Base-by-base conservation (phyloP, 2,888 invertebrate genomes). In the Ernsta delagoae region DNA sequence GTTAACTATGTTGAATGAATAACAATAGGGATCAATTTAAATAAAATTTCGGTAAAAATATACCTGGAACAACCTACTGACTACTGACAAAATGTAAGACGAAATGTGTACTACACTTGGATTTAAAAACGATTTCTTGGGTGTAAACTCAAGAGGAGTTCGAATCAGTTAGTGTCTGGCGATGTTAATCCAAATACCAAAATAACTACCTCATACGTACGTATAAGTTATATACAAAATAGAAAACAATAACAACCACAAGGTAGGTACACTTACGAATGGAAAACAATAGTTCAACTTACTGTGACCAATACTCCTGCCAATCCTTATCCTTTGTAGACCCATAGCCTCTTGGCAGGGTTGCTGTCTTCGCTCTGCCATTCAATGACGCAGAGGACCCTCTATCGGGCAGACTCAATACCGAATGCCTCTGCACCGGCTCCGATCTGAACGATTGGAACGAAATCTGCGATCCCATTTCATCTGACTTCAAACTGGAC, bases 251-350 rank as follows among this genome's bases (percentile, higher is more conserved):
- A 11, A 45, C 45, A n/a, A 4, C 45, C 45, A 3, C n/a, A 9
- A 43, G 45, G 3, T 43, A 48, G 1, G 4, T 48, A 48, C 48
- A 48, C 12, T 12, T 12, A 12, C 12, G 48, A 48, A 48, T 12
- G 12, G 12, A 48, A 48, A 48, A 48, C n/a, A 48, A 48, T 48
- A 5, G 48, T 12, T 12, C 5, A 41, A 89, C 92, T 90, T 78
- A 94, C 94, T 86, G 83, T 1, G 92, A 84, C 94, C 94, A 94
- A 75, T 94, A 93, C 16, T 92, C 92, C 72, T 93, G 92, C 93
- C 93, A 93, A 61, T 85, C 86, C 78, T 88, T 91, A 75, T 90
- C 88, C 75, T 83, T 90, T 0, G 78, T 88, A 0, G 92, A 90
- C 0, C 90, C 92, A 65, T 92, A 91, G 0, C 92, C 92, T 39